Conservation (phyloP, 2,113 vertebrate genomes). For the Bagarius yarrelli region DNA sequence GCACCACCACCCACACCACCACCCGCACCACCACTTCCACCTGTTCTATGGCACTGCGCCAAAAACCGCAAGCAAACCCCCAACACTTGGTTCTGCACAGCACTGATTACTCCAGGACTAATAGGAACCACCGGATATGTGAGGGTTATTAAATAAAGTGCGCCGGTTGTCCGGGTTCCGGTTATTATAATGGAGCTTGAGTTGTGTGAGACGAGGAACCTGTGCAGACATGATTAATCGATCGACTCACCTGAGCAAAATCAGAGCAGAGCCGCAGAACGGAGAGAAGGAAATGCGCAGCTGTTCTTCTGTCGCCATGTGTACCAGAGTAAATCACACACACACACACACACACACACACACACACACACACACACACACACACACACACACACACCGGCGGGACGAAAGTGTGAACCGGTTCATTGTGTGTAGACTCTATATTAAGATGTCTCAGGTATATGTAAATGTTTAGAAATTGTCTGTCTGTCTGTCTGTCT, state of each 20-base stretch:
- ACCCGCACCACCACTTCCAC: slow-evolving; percentile 27
- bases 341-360: neutral
- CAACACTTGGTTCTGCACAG: neutral
- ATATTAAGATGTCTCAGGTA: too few relatives aligned
- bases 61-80: neutral
- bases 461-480: too few relatives aligned
- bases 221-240: slow-evolving; percentile 61
- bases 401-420: too few relatives aligned
- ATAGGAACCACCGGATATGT: neutral
- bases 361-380: neutral
- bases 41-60: slow-evolving; percentile 10
- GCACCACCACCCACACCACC: slow-evolving; percentile 7
- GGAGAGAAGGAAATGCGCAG: neutral
- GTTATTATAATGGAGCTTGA: too few relatives aligned
- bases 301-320: neutral
- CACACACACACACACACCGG: neutral
- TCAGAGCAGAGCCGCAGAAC: neutral
- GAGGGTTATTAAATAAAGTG: too few relatives aligned
- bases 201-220: neutral
- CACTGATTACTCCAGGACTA: neutral
- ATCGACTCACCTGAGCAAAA: slow-evolving; percentile 56
- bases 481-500: too few relatives aligned
- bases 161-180: too few relatives aligned
- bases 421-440: too few relatives aligned
- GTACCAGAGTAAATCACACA: neutral